A percentile compares a stretch with the other conserved stretches of the same genome.
These are phyloP conservation scores for Chironomus tentans DNA, from an alignment of 2,888 invertebrate species.

Conservation along the genomic window DNA sequence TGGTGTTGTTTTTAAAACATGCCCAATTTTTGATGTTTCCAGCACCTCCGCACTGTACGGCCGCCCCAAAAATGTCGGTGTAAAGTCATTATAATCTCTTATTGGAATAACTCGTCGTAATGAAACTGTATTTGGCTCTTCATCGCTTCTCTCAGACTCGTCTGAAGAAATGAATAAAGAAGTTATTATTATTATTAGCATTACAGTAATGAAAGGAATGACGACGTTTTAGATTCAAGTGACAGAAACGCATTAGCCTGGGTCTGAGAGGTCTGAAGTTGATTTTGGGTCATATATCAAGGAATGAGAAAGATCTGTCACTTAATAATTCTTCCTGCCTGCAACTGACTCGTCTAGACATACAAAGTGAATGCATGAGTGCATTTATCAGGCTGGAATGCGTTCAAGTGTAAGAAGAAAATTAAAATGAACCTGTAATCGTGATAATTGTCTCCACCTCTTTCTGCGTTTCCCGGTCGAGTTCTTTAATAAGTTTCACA, in stretches of 20 bases:
- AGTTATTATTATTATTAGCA: too few relatives aligned
- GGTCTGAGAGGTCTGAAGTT: too few relatives aligned
- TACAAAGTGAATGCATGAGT: neutral
- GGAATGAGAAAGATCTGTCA: too few relatives aligned
- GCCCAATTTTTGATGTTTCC: constrained; percentile 57
- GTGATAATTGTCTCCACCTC: constrained; percentile 71
- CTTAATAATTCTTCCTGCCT: constrained; percentile 35
- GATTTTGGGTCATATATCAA: too few relatives aligned
- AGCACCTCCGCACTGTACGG: constrained; percentile 64
- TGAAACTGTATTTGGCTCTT: constrained; percentile 71
- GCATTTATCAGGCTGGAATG: neutral
- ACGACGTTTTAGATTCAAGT: too few relatives aligned
- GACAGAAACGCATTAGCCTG: too few relatives aligned
- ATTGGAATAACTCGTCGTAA: constrained; percentile 66
- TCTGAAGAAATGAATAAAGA: too few relatives aligned
- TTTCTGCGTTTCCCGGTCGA: constrained; percentile 63
- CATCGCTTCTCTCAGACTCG: constrained; percentile 29
- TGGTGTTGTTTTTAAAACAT: constrained; percentile 48
- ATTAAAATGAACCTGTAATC: constrained; percentile 54
- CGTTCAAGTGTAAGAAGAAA: neutral
- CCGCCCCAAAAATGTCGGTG: constrained; percentile 61
- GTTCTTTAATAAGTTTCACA: constrained; percentile 56
- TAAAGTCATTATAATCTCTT: constrained; percentile 71
- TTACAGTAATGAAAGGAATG: too few relatives aligned
- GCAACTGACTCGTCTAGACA: constrained; percentile 53